Conservation (phyloP, 1,140 invertebrate genomes). For the Calosoma granatense region DNA sequence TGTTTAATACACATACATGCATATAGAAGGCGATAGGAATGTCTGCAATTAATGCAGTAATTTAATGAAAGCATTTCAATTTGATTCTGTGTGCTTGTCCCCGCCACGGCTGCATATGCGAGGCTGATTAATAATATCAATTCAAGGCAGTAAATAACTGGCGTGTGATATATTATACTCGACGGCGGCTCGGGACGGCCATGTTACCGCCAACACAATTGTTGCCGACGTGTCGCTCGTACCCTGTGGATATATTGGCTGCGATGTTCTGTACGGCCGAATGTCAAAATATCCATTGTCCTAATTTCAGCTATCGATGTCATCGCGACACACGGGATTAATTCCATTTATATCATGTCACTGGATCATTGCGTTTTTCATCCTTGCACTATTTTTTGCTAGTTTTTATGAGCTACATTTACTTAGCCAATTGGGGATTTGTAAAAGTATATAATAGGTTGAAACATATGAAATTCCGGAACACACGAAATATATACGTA, state of each 20-base stretch:
- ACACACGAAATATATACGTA: no score
- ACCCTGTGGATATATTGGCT: neutral
- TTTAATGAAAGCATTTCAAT: neutral
- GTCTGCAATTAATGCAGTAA: neutral
- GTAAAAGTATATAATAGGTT: no score
- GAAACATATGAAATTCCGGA: no score
- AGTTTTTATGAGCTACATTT: no score
- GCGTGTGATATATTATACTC: neutral
- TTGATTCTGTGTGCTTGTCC: neutral
- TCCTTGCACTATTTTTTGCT: no score
- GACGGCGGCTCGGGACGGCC: neutral
- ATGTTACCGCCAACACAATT: neutral
- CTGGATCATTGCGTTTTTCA: no score
- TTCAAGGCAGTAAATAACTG: neutral
- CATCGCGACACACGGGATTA: neutral
- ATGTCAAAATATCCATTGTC: neutral
- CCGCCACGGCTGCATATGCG: neutral
- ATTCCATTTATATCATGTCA: neutral
- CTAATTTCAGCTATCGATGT: neutral
- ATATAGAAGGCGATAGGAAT: no score
- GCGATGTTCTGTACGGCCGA: neutral
- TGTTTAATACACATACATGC: no score
- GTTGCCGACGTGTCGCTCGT: neutral
- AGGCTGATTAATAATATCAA: neutral
- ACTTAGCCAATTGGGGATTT: no score